A percentile compares a stretch with the other conserved stretches of the same genome.
phyloP scores from a whole-genome alignment of 2,797 vertebrate genomes.

The Cynodonichthys magdalenae region DNA sequence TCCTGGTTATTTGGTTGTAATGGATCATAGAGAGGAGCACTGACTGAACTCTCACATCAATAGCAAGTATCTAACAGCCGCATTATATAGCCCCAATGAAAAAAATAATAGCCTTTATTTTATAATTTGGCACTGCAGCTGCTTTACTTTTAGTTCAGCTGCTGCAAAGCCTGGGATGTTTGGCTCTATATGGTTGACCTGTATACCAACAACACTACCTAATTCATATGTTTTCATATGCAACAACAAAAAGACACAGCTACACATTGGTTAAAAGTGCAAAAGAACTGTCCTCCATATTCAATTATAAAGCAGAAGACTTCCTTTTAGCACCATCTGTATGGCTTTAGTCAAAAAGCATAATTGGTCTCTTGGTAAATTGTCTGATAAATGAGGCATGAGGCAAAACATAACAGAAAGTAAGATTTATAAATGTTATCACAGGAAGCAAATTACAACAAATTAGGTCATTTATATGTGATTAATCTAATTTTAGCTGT shows the following conservation, averaged over 20 bases:
- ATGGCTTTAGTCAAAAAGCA: not conserved
- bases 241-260: not conserved
- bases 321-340: not conserved
- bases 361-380: not conserved
- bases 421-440: not conserved
- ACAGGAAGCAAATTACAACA: not conserved
- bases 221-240: not conserved
- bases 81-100: slow-evolving; percentile 5
- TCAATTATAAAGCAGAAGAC: no score
- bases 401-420: not conserved
- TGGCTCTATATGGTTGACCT: not conserved
- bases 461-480: not conserved
- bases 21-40: slow-evolving; percentile 32
- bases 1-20: slow-evolving; percentile 40
- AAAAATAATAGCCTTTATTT: slow-evolving; percentile 16
- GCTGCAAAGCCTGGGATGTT: not conserved
- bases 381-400: not conserved
- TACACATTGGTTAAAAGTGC: not conserved
- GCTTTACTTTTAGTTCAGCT: not conserved
- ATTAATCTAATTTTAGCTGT: not conserved
- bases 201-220: not conserved
- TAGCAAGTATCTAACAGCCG: slow-evolving; percentile 11
- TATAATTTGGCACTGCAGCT: not conserved
- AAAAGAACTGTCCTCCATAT: not conserved
- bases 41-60: slow-evolving; percentile 33